Conservation (phyloP, 2,888 invertebrate species). For the Ferrisia virgata region DNA sequence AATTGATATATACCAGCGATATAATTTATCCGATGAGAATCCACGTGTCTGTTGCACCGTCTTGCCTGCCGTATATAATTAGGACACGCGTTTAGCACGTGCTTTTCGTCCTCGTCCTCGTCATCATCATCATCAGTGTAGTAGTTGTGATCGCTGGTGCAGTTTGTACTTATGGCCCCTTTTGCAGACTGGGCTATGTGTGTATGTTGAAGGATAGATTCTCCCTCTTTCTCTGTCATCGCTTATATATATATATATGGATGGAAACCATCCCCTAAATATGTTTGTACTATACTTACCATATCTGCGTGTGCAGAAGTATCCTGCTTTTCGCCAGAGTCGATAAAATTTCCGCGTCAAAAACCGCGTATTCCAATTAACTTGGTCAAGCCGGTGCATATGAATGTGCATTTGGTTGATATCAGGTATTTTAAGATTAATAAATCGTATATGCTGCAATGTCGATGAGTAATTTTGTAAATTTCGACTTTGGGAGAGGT, state of each 20-base stretch:
- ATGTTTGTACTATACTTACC: not conserved
- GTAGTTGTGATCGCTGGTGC: not conserved
- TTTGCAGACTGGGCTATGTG: too few relatives aligned
- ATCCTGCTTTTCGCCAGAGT: not conserved
- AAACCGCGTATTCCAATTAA: slow-evolving; percentile 2
- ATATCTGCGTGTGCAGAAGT: not conserved
- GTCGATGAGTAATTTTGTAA: too few relatives aligned
- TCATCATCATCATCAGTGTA: not conserved
- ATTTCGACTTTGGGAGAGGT: too few relatives aligned
- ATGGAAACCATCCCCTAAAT: not conserved
- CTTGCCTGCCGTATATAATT: not conserved
- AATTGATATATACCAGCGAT: not conserved
- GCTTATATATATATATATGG: too few relatives aligned
- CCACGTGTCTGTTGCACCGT: not conserved
- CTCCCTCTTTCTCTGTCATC: too few relatives aligned
- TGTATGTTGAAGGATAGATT: too few relatives aligned
- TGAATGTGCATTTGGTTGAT: not conserved
- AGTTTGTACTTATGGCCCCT: too few relatives aligned
- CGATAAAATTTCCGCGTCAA: not conserved
- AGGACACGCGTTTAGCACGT: slow-evolving; percentile 4
- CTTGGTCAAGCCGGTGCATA: not conserved
- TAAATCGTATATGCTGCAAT: not conserved
- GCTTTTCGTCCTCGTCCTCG: not conserved
- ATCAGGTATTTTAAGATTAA: not conserved
- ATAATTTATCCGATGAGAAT: not conserved